These are phyloP conservation scores for Lithophane leautieri DNA, from an alignment of 2,888 invertebrate genomes.

Conservation along the genomic window DNA sequence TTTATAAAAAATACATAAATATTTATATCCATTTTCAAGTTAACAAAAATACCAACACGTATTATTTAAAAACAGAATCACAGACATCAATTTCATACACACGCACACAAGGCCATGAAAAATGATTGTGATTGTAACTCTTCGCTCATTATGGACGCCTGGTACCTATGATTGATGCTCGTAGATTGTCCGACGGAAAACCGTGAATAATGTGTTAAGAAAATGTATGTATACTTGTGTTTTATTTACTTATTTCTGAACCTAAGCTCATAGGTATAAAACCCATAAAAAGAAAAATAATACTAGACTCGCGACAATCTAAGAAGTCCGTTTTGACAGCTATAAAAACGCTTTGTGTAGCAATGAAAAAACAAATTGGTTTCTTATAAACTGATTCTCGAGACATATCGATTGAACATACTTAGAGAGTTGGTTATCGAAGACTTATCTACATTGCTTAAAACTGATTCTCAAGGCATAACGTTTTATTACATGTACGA, in stretches of 20 bases:
- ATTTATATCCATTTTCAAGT: background rate
- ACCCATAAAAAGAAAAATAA: background rate
- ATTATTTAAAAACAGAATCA: slow-evolving; percentile 42
- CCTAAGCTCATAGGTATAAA: background rate
- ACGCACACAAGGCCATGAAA: slow-evolving; percentile 66
- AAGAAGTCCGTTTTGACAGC: too few species aligned
- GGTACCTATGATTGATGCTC: slow-evolving; percentile 67
- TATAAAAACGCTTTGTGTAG: too few species aligned
- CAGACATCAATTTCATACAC: slow-evolving; percentile 45
- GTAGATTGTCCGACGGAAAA: slow-evolving; percentile 59
- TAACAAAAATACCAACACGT: slow-evolving; percentile 27
- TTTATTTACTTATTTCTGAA: slow-evolving; percentile 23
- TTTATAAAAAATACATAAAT: background rate
- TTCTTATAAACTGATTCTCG: too few species aligned
- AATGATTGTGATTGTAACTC: slow-evolving; percentile 66
- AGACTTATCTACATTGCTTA: too few species aligned
- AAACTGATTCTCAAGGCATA: too few species aligned
- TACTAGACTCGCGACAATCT: too few species aligned
- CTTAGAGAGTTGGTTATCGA: too few species aligned
- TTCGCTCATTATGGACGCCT: slow-evolving; percentile 66
- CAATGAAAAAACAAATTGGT: too few species aligned
- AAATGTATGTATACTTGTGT: slow-evolving; percentile 45
- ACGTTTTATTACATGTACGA: too few species aligned
- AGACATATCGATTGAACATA: too few species aligned
- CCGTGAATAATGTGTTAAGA: slow-evolving; percentile 55